A percentile compares a stretch with the other conserved stretches of the same genome.
These are phyloP conservation scores for Cydia pomonella DNA, from an alignment of 1,140 invertebrate species.

Conservation along the genomic window DNA sequence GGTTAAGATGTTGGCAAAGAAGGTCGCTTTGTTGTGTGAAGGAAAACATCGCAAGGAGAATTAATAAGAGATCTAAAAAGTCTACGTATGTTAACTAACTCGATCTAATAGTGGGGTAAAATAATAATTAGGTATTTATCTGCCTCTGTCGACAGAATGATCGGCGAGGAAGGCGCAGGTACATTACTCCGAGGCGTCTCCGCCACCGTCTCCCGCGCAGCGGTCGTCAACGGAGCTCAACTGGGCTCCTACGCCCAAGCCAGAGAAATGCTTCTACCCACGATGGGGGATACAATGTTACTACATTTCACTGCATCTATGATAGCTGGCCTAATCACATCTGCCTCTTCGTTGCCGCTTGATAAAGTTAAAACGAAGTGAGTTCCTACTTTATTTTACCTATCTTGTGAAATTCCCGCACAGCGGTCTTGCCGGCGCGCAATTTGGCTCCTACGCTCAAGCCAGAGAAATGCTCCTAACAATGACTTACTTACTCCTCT, in stretches of 20 bases:
- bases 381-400: slow-evolving; percentile 36
- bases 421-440: no score
- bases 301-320: slow-evolving; percentile 96
- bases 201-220: slow-evolving; percentile 90
- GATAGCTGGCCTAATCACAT: slow-evolving; percentile 98
- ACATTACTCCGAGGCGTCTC: slow-evolving; percentile 95
- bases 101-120: no score
- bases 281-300: slow-evolving; percentile 91
- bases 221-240: slow-evolving; percentile 99
- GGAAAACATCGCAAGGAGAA: no score
- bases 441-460: no score
- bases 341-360: slow-evolving; percentile 96
- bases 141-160: slow-evolving; percentile 83
- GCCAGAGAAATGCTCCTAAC: no score
- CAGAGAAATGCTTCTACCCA: slow-evolving; percentile 58
- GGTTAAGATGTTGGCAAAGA: no score
- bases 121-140: no score
- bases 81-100: no score
- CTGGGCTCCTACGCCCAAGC: slow-evolving; percentile 95
- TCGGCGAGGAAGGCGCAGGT: slow-evolving; percentile 92
- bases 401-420: no score
- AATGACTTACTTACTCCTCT: no score
- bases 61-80: no score
- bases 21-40: no score
- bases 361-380: slow-evolving; percentile 99